Conservation (phyloP, 2,113 vertebrate species). For the Grammatotria lemairii region DNA sequence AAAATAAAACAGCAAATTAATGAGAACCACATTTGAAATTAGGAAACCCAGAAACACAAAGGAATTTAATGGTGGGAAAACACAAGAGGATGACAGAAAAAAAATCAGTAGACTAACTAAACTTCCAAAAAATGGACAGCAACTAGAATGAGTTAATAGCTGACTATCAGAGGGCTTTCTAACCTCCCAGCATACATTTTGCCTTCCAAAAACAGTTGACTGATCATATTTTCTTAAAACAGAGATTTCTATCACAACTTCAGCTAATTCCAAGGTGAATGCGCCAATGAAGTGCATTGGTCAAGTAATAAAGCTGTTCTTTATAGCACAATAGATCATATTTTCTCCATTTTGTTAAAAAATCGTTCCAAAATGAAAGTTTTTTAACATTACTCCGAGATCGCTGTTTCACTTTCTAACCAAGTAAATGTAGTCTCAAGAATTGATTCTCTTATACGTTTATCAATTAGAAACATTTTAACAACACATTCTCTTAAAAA, state of each 20-base stretch:
- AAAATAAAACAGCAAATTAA: not conserved
- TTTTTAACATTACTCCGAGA: not conserved
- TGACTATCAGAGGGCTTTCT: not conserved
- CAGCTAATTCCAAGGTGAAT: not conserved
- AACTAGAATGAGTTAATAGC: not conserved
- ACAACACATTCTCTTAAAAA: not conserved
- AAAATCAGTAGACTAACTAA: not conserved
- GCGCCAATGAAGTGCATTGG: not conserved
- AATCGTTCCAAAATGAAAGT: rapidly evolving
- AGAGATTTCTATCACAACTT: not conserved
- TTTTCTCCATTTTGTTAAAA: not conserved
- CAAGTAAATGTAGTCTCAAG: not conserved
- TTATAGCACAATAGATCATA: not conserved
- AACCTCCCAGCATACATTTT: not conserved
- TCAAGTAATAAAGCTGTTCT: not conserved
- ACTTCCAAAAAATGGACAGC: not conserved
- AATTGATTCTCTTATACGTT: not conserved
- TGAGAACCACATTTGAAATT: not conserved
- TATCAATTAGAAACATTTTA: not conserved
- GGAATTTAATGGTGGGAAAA: not conserved
- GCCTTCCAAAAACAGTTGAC: not conserved
- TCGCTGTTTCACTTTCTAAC: not conserved
- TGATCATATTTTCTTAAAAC: not conserved
- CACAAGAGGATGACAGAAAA: not conserved
- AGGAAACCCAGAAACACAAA: not conserved